These are phyloP conservation scores for Geothlypis trichas DNA, from an alignment of 2,113 vertebrate genomes.

Conservation along the genomic window DNA sequence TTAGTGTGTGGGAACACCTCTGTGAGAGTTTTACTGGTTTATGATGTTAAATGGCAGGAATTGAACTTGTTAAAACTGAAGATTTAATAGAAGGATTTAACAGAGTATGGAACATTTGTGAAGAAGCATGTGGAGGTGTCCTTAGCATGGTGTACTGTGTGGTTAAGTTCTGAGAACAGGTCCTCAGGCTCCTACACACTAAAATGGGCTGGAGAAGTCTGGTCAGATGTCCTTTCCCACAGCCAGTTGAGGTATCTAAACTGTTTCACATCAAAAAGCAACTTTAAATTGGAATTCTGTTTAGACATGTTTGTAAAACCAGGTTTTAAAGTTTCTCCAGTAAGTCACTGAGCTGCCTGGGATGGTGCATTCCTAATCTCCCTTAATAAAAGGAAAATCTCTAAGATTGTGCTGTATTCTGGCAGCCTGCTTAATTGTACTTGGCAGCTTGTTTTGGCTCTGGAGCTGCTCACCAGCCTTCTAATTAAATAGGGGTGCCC, in stretches of 20 bases:
- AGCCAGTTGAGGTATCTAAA: not conserved
- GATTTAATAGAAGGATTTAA: not conserved
- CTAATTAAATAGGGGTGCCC: constrained; percentile 45
- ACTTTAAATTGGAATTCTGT: not conserved
- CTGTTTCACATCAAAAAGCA: not conserved
- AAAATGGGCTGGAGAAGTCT: not conserved
- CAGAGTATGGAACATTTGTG: not conserved
- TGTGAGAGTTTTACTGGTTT: not conserved
- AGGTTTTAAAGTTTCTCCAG: not conserved
- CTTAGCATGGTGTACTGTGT: not conserved
- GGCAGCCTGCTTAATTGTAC: constrained; percentile 48
- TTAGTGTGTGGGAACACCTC: not conserved
- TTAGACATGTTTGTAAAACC: not conserved
- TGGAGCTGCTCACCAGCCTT: constrained; percentile 13
- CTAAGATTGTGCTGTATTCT: not conserved
- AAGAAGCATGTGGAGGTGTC: not conserved
- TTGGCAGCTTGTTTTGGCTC: constrained; percentile 53
- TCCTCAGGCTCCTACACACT: not conserved
- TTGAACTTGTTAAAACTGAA: not conserved
- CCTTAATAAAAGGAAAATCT: not conserved
- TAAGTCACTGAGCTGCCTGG: not conserved
- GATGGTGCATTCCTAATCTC: not conserved
- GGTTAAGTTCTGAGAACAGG: not conserved
- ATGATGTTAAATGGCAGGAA: not conserved
- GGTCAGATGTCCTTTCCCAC: not conserved